phyloP scores from a whole-genome alignment of 2,113 vertebrate species.

The Pangasianodon gigas region DNA sequence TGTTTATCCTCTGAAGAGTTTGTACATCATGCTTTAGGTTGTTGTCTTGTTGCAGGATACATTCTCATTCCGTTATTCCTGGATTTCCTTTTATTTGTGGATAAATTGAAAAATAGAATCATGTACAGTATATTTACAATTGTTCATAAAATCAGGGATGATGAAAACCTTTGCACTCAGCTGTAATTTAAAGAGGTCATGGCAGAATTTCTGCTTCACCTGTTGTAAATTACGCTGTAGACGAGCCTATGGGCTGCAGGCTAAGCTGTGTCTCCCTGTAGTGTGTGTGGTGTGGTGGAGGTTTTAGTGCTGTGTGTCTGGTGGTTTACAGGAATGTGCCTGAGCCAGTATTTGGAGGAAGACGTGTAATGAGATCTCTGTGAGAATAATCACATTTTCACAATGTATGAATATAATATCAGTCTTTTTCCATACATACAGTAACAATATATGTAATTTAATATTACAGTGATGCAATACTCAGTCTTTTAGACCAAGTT shows the following conservation, averaged over 20 bases:
- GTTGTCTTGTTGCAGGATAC: no score
- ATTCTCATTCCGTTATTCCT: background rate
- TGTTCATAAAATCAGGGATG: background rate
- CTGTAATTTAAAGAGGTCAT: background rate
- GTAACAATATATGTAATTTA: background rate
- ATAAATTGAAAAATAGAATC: background rate
- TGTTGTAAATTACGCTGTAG: slow-evolving; percentile 1
- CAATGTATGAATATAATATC: background rate
- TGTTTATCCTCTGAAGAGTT: no score
- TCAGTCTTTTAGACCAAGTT: background rate
- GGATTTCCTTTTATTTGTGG: background rate
- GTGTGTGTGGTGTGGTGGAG: background rate
- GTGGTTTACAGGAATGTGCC: background rate
- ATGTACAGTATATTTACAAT: background rate
- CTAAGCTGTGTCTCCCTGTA: background rate
- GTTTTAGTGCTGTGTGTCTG: background rate
- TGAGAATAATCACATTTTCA: background rate
- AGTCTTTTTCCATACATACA: background rate
- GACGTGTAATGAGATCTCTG: background rate
- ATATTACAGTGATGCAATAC: background rate
- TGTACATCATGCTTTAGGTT: no score
- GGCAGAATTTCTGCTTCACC: slow-evolving; percentile 2
- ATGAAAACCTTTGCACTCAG: background rate
- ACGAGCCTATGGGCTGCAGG: background rate
- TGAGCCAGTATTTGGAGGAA: background rate